Evolutionary conservation across 2,113 vertebrate genomes (phyloP).

Genomic region (Heterotilapia buettikoferi): DNA sequence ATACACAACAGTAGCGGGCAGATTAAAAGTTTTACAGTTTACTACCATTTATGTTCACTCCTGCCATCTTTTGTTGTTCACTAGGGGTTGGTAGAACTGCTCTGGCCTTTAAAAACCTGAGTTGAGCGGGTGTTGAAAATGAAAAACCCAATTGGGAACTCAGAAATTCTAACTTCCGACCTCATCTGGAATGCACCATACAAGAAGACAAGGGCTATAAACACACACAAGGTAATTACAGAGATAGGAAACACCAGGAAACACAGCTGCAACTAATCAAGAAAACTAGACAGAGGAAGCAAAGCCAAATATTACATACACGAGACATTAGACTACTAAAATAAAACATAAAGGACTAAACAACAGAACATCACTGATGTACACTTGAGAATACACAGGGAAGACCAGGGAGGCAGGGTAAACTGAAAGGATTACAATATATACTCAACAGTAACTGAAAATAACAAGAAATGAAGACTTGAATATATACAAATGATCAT

Average conservation of each 20-base stretch:
- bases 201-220: fast-evolving
- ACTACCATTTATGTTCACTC: neutral
- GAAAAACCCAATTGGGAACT: neutral
- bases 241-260: neutral
- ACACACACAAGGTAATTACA: neutral
- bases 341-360: fast-evolving
- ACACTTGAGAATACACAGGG: neutral
- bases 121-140: fast-evolving
- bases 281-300: neutral
- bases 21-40: neutral
- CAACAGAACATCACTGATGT: neutral
- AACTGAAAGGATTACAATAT: neutral
- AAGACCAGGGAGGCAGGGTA: neutral
- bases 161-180: fast-evolving
- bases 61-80: fast-evolving
- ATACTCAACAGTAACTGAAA: neutral
- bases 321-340: neutral
- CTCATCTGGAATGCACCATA: neutral
- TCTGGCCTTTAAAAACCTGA: neutral
- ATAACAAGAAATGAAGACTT: neutral
- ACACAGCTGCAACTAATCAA: neutral
- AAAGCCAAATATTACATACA: neutral
- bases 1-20: neutral
- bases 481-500: neutral
- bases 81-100: neutral